Evolutionary conservation across 1,140 invertebrate genomes (phyloP).

Genomic region (Panagrolaimus sp.): DNA sequence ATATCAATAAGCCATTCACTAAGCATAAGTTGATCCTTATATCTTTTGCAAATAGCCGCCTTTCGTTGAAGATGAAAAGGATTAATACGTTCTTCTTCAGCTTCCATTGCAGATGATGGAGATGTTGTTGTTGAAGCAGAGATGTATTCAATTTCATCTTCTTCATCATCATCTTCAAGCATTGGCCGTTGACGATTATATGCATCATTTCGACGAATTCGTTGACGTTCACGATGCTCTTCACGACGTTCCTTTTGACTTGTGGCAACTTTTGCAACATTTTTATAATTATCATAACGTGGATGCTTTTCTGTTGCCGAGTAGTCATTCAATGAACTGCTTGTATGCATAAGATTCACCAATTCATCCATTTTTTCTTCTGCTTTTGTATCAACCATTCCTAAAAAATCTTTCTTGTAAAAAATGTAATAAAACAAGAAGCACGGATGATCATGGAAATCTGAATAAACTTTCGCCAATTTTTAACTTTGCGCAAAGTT

Average conservation of each 20-base stretch:
- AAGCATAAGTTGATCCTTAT: conserved; percentile 8
- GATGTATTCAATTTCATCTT: not conserved
- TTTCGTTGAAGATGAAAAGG: not conserved
- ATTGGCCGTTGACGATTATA: conserved; percentile 1
- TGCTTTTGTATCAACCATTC: too few relatives aligned
- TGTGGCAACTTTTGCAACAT: not conserved
- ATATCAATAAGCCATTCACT: conserved; percentile 21
- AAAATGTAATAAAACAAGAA: too few relatives aligned
- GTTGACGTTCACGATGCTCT: not conserved
- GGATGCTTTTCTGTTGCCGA: conserved; percentile 40
- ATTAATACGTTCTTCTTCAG: not conserved
- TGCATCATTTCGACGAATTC: too few relatives aligned
- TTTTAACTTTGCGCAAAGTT: too few relatives aligned
- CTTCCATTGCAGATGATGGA: not conserved
- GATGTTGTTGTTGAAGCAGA: not conserved
- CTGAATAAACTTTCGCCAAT: too few relatives aligned
- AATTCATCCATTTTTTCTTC: too few relatives aligned
- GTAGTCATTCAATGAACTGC: too few relatives aligned
- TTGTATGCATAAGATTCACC: too few relatives aligned
- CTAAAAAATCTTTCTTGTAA: too few relatives aligned
- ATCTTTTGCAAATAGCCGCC: not conserved
- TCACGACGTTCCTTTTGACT: conserved; percentile 1
- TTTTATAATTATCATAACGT: conserved; percentile 8
- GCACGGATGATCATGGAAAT: too few relatives aligned
- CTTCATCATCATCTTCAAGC: not conserved